Base-by-base conservation (phyloP, 2,797 vertebrate species). In the Acanthurus tractus region DNA sequence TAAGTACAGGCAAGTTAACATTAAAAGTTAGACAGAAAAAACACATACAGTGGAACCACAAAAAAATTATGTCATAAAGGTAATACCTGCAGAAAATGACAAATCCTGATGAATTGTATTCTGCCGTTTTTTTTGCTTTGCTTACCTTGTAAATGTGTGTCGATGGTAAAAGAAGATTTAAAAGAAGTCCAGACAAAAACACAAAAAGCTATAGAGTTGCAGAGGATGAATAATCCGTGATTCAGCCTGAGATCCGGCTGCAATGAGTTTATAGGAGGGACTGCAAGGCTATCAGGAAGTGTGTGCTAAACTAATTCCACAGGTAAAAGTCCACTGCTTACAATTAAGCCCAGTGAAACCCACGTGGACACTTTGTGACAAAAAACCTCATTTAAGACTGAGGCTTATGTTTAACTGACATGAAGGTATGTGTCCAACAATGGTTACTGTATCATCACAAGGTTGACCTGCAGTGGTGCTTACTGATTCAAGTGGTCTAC, bases 251-350 rank as follows among this genome's bases (percentile, higher is more conserved):
- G 57, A 53, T 42, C 15, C 50, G 38, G 63, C 0, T 1, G n/a
- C 20, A 36, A 20, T 38, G 22, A 55, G 22, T 65, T 20, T 57
- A 54, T 52, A 52, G 1, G 0, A n/a, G 20, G 4, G 6, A 58
- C 42, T 69, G 66, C 42, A 18, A 18, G 66, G 5, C 69, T 63
- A 88, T 78, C 81, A 83, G 93, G 92, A 92, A 92, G 86, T 86
- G 54, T 69, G 53, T 13, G 40, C 53, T 48, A 18, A 78, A 25
- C 11, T 50, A 80, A 42, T 2, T 22, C 20, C 20, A 62, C 62
- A 84, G 92, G 87, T 85, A 67, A 90, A 94, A 93, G 90, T 93
- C 90, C 92, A 88, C 71, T 52, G 34, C 36, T 20, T 67, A 7
- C 45, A 14, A 67, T 14, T 4, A 44, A 36, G 22, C 2, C 13